Percentiles rank a stretch among this genome's conserved stretches.
Conservation (phyloP, 2,113 vertebrate species). For the Oreochromis niloticus region DNA sequence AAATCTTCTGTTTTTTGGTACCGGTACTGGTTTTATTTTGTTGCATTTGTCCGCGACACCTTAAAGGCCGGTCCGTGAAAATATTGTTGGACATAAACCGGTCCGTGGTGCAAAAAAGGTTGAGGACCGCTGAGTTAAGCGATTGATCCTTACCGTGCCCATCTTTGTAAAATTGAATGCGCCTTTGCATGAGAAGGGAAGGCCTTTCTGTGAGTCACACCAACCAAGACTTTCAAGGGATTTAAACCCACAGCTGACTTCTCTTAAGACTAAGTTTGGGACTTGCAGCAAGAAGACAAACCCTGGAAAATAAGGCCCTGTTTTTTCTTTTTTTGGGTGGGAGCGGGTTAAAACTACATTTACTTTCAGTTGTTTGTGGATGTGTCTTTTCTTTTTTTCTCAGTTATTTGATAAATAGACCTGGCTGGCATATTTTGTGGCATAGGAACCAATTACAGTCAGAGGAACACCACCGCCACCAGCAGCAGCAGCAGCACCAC, state of each 20-base stretch:
- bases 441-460: neutral
- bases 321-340: neutral
- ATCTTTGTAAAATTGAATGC: neutral
- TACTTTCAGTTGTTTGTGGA: neutral
- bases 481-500: neutral
- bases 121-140: neutral
- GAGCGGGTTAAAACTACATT: neutral
- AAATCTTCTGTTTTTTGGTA: neutral
- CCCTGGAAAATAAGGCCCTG: neutral
- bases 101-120: neutral
- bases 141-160: neutral
- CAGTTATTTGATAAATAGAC: neutral
- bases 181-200: neutral
- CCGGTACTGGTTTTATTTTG: neutral
- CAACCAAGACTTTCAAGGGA: neutral
- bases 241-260: neutral
- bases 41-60: neutral
- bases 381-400: neutral
- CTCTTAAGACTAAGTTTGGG: neutral
- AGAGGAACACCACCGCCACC: neutral
- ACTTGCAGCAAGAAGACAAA: neutral
- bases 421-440: neutral
- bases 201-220: neutral
- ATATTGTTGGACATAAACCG: neutral
- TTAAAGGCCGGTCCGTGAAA: neutral